Base-by-base conservation (phyloP, 2,888 invertebrate genomes). In the Drosophila meridionalis region DNA sequence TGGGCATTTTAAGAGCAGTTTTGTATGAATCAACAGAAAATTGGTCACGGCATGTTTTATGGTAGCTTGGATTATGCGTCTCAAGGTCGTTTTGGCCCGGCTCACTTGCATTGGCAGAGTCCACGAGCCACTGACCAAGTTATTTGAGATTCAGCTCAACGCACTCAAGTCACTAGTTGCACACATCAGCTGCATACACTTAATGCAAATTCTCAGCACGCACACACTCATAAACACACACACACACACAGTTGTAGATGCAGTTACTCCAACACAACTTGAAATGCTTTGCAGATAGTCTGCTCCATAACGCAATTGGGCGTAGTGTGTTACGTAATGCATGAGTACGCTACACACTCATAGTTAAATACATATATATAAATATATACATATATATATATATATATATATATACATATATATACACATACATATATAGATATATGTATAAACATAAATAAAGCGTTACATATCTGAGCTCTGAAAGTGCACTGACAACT, bases 401-500 rank as follows among this genome's bases (percentile, higher is more conserved):
- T 11, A 53, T 48, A 45, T 34, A 55, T 40, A 52, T 36, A 57
- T 42, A 47, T 43, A 56, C 65, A 61, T 64, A 67, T 82, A 28
- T 43, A 34, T 45, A 28, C 57, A 28, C 43, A 34, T 45, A 28
- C 57, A 50, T 62, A 50, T 71, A 36, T 61, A 20, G 42, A 2
- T 32, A 1, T 50, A 30, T n/a, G 72, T 55, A 67, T 75, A 58
- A 82, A 67, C 76, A 78, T 81, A 87, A 78, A 70, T 84, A 87
- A 83, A 82, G 71, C 73, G 82, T 78, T 88, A 86, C 82, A 85
- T 80, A 86, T 86, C 78, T 83, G 70, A 67, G 70, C 71, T 76
- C 86, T 69, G 86, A 85, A 88, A 86, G 86, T 86, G 85, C 83
- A 86, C 85, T 83, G 85, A 86, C 85, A 86, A 86, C 85, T 86